A percentile compares a stretch with the other conserved stretches of the same genome.
Conservation (phyloP, 2,797 vertebrate genomes). For the Enteromius anoplus region DNA sequence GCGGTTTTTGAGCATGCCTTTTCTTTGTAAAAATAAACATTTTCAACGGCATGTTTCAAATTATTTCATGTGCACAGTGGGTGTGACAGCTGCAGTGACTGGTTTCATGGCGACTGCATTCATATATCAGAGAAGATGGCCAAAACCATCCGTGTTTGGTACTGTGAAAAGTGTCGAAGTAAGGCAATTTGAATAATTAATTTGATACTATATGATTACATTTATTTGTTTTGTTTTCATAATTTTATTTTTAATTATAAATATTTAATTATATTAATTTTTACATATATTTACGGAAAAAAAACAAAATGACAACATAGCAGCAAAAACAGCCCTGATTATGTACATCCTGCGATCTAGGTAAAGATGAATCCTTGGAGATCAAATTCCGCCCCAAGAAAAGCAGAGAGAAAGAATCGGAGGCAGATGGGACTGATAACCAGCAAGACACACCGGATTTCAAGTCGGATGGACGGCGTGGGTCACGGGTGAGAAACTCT, state of each 20-base stretch:
- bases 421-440: conserved; percentile 68
- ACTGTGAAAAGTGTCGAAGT: conserved; percentile 87
- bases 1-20: not conserved
- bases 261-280: not conserved
- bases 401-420: conserved; percentile 74
- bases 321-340: not conserved
- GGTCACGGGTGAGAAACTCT: conserved; percentile 67
- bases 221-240: not conserved
- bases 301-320: not conserved
- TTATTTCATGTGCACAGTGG: conserved; percentile 73
- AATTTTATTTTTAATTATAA: not conserved
- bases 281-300: too few species aligned
- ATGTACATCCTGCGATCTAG: conserved; percentile 63
- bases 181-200: conserved; percentile 31
- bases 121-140: conserved; percentile 90
- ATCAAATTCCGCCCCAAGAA: conserved; percentile 87
- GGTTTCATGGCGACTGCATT: conserved; percentile 90
- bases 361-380: conserved; percentile 80
- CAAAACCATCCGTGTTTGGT: conserved; percentile 90
- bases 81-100: conserved; percentile 90
- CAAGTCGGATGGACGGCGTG: conserved; percentile 69
- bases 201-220: not conserved
- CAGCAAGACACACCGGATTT: conserved; percentile 63
- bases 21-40: not conserved
- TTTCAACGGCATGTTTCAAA: not conserved